Evolutionary conservation across 2,797 vertebrate genomes (phyloP).

Genomic region (Apogon hyalosoma): DNA sequence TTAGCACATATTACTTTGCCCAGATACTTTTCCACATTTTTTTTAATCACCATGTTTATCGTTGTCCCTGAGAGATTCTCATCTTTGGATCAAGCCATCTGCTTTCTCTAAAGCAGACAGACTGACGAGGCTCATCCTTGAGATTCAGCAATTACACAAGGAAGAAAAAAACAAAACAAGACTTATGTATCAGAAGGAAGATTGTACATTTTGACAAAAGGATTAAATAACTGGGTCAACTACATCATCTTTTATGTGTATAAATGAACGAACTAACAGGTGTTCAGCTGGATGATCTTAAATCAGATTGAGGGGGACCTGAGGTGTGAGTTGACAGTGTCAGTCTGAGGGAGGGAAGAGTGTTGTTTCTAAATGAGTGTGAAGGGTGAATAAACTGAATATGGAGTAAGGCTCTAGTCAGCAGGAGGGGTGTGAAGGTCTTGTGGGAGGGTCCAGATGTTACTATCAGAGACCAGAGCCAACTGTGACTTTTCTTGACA

Average conservation of each 20-base stretch:
- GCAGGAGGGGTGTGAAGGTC: conserved; percentile 61
- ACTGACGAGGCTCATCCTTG: conserved; percentile 34
- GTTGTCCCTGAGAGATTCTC: conserved; percentile 15
- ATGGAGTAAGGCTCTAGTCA: conserved; percentile 39
- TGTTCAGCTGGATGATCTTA: conserved; percentile 29
- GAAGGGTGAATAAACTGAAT: conserved; percentile 54
- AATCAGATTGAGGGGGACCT: conserved; percentile 35
- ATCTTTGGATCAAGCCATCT: conserved; percentile 40
- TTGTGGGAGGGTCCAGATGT: conserved; percentile 76
- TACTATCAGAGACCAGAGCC: conserved; percentile 35
- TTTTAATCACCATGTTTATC: conserved; percentile 25
- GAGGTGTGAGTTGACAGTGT: conserved; percentile 43
- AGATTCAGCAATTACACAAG: conserved; percentile 28
- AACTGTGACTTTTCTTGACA: conserved; percentile 33
- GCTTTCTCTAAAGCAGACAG: conserved; percentile 44
- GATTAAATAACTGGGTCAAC: conserved; percentile 32
- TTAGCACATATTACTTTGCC: not conserved
- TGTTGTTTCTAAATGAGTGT: conserved; percentile 60
- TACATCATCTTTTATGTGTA: conserved; percentile 18
- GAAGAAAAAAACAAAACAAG: conserved; percentile 19
- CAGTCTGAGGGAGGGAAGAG: conserved; percentile 56
- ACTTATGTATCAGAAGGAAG: conserved; percentile 5
- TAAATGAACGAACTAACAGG: conserved; percentile 1
- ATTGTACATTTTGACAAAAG: conserved; percentile 9
- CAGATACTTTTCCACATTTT: not conserved